Evolutionary conservation across 2,888 invertebrate species (phyloP).

Genomic region (Ophioninae sp.): DNA sequence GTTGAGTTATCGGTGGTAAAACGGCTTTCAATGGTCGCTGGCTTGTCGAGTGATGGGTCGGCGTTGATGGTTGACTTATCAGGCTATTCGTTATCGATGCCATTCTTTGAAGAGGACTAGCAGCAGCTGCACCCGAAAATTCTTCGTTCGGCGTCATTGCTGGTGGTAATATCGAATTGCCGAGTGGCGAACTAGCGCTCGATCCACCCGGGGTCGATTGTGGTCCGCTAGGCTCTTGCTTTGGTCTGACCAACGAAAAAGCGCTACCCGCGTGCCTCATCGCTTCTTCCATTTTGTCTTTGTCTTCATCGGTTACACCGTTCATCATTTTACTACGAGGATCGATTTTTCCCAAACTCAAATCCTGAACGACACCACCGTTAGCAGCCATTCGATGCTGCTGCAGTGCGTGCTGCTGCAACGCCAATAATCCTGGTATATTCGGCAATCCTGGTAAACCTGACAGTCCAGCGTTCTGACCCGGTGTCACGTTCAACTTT

Average conservation of each 20-base stretch:
- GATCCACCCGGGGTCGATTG: constrained; percentile 87
- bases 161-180: constrained; percentile 92
- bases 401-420: constrained; percentile 88
- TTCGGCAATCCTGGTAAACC: constrained; percentile 84
- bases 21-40: constrained; percentile 97
- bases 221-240: constrained; percentile 87
- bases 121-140: constrained; percentile 90
- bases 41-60: constrained; percentile 91
- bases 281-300: constrained; percentile 87
- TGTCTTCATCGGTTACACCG: constrained; percentile 86
- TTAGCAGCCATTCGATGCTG: constrained; percentile 80
- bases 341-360: constrained; percentile 89
- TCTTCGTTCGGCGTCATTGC: constrained; percentile 91
- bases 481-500: constrained; percentile 88
- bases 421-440: constrained; percentile 86
- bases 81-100: constrained; percentile 98
- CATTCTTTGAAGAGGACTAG: constrained; percentile 98
- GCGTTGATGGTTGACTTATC: constrained; percentile 93
- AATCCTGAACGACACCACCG: constrained; percentile 87
- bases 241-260: constrained; percentile 93
- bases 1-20: constrained; percentile 98
- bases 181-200: constrained; percentile 91
- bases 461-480: constrained; percentile 80
- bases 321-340: constrained; percentile 83
- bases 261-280: constrained; percentile 91